Evolutionary conservation across 2,797 vertebrate genomes (phyloP).

Genomic region (Gymnoscopelus microlampas): DNA sequence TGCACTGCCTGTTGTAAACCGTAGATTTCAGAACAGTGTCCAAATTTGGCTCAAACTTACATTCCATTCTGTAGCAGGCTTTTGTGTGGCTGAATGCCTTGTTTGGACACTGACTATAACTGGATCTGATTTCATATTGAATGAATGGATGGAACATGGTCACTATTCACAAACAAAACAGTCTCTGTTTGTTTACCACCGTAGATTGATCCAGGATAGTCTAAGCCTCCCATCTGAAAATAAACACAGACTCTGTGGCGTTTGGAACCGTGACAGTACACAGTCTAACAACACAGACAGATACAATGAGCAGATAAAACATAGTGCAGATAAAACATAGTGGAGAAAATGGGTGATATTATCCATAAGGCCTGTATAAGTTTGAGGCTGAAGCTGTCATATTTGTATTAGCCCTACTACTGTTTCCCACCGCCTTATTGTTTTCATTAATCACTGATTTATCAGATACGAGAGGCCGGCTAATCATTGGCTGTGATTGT

Average conservation of each 20-base stretch:
- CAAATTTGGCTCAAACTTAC: slow-evolving; percentile 43
- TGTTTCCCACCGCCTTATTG: slow-evolving; percentile 56
- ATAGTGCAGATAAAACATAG: neutral
- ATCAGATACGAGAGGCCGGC: slow-evolving; percentile 52
- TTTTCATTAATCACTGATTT: slow-evolving; percentile 47
- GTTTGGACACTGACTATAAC: slow-evolving; percentile 40
- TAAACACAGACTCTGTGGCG: slow-evolving; percentile 49
- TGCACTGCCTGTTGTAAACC: slow-evolving; percentile 47
- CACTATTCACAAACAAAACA: slow-evolving; percentile 49
- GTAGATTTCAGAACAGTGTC: slow-evolving; percentile 23
- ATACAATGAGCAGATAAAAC: slow-evolving; percentile 11
- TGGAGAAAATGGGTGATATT: slow-evolving; percentile 12
- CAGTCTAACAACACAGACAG: slow-evolving; percentile 31
- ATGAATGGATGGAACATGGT: slow-evolving; percentile 31
- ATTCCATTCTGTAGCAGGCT: slow-evolving; percentile 47
- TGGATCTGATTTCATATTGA: slow-evolving; percentile 44
- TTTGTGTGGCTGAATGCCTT: slow-evolving; percentile 14
- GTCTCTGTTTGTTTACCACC: slow-evolving; percentile 50
- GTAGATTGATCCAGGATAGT: slow-evolving; percentile 47
- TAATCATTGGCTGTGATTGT: slow-evolving; percentile 58
- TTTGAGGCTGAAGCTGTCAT: slow-evolving; percentile 27
- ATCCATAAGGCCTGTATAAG: slow-evolving; percentile 27
- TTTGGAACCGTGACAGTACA: slow-evolving; percentile 31
- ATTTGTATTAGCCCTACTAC: slow-evolving; percentile 42
- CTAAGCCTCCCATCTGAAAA: slow-evolving; percentile 44